A percentile compares a stretch with the other conserved stretches of the same genome.
phyloP scores from a whole-genome alignment of 2,888 invertebrate genomes.

The Dioctria linearis region DNA sequence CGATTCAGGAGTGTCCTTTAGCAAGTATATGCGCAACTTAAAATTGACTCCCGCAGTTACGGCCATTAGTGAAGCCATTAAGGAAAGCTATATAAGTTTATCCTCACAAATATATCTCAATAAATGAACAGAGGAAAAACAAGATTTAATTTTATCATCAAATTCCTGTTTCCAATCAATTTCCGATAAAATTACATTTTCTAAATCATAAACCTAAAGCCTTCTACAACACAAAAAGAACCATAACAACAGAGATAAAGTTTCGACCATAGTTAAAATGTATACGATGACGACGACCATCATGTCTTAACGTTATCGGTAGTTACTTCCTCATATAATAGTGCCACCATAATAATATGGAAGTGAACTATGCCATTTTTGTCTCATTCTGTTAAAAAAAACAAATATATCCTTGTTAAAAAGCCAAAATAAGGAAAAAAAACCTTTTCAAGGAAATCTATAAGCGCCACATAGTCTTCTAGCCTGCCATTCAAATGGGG shows the following conservation, averaged over 20 bases:
- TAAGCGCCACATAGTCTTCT: conserved; percentile 45
- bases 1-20: no score
- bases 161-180: not conserved
- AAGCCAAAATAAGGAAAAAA: not conserved
- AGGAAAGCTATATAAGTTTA: no score
- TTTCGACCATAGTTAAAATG: conserved; percentile 43
- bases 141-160: not conserved
- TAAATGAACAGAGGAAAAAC: no score
- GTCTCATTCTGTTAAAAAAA: not conserved
- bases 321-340: not conserved
- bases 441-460: conserved; percentile 35
- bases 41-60: no score
- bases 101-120: no score
- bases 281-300: conserved; percentile 6
- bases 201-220: conserved; percentile 3
- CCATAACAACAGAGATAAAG: conserved; percentile 43
- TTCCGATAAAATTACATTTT: not conserved
- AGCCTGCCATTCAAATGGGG: not conserved
- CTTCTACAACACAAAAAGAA: not conserved
- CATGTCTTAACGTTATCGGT: conserved; percentile 23
- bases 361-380: conserved; percentile 30
- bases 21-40: no score
- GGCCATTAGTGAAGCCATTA: no score
- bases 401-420: conserved; percentile 12
- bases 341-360: not conserved